phyloP scores from a whole-genome alignment of 2,888 invertebrate genomes.

The Meliscaeva auricollis region DNA sequence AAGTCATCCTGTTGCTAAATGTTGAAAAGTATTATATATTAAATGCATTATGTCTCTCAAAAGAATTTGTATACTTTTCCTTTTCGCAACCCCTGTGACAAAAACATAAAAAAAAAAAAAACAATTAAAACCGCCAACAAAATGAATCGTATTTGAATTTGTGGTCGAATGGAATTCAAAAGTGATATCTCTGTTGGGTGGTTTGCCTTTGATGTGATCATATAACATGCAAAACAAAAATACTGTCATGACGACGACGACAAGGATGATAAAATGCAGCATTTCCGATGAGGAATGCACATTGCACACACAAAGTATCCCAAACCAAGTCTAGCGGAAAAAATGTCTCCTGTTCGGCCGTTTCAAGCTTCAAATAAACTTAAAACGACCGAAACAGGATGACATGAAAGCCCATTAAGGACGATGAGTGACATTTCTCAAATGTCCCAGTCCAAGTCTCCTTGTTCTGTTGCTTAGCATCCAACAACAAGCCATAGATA shows the following conservation, averaged over 20 bases:
- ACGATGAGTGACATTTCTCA: slow-evolving; percentile 40
- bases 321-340: slow-evolving; percentile 29
- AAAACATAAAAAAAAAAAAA: no score
- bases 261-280: not conserved
- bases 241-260: not conserved
- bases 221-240: not conserved
- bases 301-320: slow-evolving; percentile 29
- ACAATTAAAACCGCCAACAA: no score
- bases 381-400: slow-evolving; percentile 13
- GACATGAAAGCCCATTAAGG: slow-evolving; percentile 45
- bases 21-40: no score
- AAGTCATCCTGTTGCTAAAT: no score
- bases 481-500: not conserved
- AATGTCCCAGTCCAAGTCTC: slow-evolving; percentile 4
- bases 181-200: not conserved
- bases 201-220: not conserved
- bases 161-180: not conserved
- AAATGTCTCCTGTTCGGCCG: slow-evolving; percentile 12
- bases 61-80: no score
- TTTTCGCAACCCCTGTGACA: no score
- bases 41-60: no score
- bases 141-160: no score
- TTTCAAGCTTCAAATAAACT: slow-evolving; percentile 12
- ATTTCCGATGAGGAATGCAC: slow-evolving; percentile 13
- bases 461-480: not conserved